Conservation (phyloP, 2,797 vertebrate genomes). For the Enteromius anoplus region DNA sequence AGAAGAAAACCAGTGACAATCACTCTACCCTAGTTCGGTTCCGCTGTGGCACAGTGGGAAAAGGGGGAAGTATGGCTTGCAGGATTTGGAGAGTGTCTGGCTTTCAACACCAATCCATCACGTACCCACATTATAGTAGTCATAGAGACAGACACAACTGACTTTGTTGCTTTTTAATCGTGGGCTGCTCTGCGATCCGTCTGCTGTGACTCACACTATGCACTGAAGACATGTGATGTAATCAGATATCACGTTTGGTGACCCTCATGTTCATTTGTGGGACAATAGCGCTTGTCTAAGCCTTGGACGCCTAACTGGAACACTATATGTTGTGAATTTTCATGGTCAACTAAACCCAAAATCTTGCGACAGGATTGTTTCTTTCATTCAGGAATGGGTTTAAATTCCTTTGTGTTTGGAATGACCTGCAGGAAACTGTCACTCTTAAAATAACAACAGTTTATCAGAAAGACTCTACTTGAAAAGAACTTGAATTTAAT, state of each 20-base stretch:
- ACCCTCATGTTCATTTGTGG: slow-evolving; percentile 6
- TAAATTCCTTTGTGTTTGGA: slow-evolving; percentile 17
- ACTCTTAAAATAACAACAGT: background rate
- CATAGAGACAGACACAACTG: slow-evolving; percentile 71
- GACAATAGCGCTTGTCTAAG: slow-evolving; percentile 36
- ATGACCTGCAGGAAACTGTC: background rate
- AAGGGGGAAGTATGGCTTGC: slow-evolving; percentile 1
- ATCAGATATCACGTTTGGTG: slow-evolving; percentile 5
- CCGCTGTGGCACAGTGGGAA: background rate
- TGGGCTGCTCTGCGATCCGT: slow-evolving; percentile 41
- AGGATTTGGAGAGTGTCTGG: slow-evolving; percentile 53
- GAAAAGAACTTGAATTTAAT: background rate
- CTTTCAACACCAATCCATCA: slow-evolving; percentile 50
- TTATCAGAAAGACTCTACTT: background rate
- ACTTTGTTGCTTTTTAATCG: slow-evolving; percentile 53
- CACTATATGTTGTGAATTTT: slow-evolving; percentile 24
- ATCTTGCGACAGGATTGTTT: slow-evolving; percentile 9
- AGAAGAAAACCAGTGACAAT: slow-evolving; percentile 10
- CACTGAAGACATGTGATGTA: slow-evolving; percentile 40
- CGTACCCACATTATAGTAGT: slow-evolving; percentile 62
- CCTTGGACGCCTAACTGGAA: background rate
- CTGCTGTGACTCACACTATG: slow-evolving; percentile 46
- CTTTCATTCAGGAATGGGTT: background rate
- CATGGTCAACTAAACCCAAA: background rate
- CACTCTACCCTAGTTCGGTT: slow-evolving; percentile 23